Evolutionary conservation across 2,888 invertebrate species (phyloP), one percentile per base, ranked within the genome.

Genomic region (Sinhomidia bicolor): DNA sequence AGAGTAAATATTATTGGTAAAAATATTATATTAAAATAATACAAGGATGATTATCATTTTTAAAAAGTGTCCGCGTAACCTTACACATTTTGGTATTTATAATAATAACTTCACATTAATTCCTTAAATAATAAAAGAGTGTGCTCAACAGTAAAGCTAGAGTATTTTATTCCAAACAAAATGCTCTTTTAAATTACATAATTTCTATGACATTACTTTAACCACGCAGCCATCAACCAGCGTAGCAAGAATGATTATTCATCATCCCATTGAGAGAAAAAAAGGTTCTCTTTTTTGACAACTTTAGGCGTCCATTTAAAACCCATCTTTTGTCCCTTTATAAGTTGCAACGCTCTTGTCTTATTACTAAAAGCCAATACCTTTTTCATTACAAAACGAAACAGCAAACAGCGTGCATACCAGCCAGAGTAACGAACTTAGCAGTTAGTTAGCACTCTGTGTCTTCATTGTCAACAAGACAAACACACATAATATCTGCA

Each of bases 251-350:
- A n/a, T n/a, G n/a, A n/a, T n/a, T n/a, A n/a, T n/a, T n/a, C 0
- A 1, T 65, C 32, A 32, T 32, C 65, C 29, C 62, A 6, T 1
- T 29, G 23, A 29, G 14, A 62, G 26, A 1, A 71, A 41, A n/a
- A n/a, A n/a, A n/a, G n/a, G n/a, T n/a, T n/a, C n/a, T n/a, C n/a
- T n/a, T n/a, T n/a, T 36, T 17, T 65, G 12, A 23, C 51, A 20
- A 57, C 29, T n/a, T 71, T 20, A 41, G 41, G 36, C 20, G 68
- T 17, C 41, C 41, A 71, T 71, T 71, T 41, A 71, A 41, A 71
- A 17, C 68, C 20, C 68, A 41, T 71, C 36, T 36, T 65, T 65
- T 36, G 65, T 36, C 65, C 32, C 36, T 32, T n/a, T n/a, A n/a
- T n/a, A n/a, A n/a, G n/a, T n/a, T n/a, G n/a, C n/a, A n/a, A n/a